Evolutionary conservation across 2,888 invertebrate genomes (phyloP).

Genomic region (Coremacera marginata): DNA sequence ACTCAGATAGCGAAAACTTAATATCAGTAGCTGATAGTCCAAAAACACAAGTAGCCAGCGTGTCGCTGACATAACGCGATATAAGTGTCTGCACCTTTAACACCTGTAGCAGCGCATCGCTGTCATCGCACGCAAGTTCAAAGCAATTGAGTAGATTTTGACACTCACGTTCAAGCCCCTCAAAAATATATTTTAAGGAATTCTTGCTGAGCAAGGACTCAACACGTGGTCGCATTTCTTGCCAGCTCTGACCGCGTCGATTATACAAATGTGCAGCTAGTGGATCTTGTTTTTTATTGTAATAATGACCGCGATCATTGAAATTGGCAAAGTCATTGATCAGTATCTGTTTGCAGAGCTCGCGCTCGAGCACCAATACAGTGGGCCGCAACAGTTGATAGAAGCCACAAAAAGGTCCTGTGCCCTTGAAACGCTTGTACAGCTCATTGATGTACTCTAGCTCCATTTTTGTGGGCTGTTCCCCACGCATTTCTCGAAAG

Average conservation of each 20-base stretch:
- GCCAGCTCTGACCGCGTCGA: conserved; percentile 67
- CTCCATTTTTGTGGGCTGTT: conserved; percentile 40
- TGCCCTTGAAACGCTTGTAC: conserved; percentile 61
- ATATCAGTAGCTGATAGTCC: conserved; percentile 50
- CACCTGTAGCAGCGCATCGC: conserved; percentile 50
- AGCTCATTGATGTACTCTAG: conserved; percentile 54
- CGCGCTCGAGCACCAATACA: conserved; percentile 61
- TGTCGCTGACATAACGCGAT: conserved; percentile 58
- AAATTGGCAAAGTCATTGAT: conserved; percentile 67
- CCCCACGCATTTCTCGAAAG: conserved; percentile 50
- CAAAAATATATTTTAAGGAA: conserved; percentile 61
- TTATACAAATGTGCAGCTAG: conserved; percentile 68
- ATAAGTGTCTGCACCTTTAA: conserved; percentile 57
- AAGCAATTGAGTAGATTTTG: conserved; percentile 51
- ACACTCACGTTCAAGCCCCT: conserved; percentile 53
- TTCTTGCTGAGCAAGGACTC: conserved; percentile 64
- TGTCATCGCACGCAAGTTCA: conserved; percentile 61
- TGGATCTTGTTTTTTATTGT: conserved; percentile 66
- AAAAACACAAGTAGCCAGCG: conserved; percentile 59
- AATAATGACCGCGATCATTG: conserved; percentile 65
- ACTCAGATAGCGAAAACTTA: conserved; percentile 54
- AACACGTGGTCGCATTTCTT: conserved; percentile 66
- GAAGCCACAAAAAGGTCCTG: conserved; percentile 63
- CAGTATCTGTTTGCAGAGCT: conserved; percentile 63
- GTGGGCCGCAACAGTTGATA: conserved; percentile 61